Evolutionary conservation across 1,140 invertebrate species (phyloP).

Genomic region (Monomorium pharaonis): DNA sequence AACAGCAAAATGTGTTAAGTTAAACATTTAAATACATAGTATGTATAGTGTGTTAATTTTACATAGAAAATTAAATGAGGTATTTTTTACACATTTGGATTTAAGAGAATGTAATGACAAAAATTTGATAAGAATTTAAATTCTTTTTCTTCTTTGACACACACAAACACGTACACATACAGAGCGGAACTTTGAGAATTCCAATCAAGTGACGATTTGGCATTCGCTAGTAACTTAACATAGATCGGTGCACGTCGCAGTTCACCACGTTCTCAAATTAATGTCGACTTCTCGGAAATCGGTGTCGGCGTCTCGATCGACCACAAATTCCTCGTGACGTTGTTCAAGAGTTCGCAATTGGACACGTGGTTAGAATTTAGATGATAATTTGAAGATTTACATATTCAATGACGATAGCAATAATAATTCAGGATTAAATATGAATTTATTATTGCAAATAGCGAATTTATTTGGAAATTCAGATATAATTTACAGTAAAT

Average conservation of each 20-base stretch:
- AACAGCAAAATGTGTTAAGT: no score
- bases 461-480: not conserved
- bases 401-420: not conserved
- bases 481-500: not conserved
- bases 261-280: not conserved
- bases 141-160: not conserved
- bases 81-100: no score
- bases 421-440: not conserved
- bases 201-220: conserved; percentile 29
- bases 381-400: not conserved
- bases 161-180: no score
- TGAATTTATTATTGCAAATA: not conserved
- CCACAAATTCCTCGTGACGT: not conserved
- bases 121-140: conserved; percentile 9
- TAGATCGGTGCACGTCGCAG: not conserved
- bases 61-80: no score
- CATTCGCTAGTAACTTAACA: not conserved
- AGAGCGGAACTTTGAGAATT: conserved; percentile 16
- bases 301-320: not conserved
- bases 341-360: not conserved
- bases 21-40: no score
- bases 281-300: conserved; percentile 34
- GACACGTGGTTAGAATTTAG: not conserved
- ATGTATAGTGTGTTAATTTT: no score
- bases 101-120: no score